A percentile compares a stretch with the other conserved stretches of the same genome.
Evolutionary conservation across 2,797 vertebrate genomes (phyloP).

Genomic region (Amblyopsis hoosieri): DNA sequence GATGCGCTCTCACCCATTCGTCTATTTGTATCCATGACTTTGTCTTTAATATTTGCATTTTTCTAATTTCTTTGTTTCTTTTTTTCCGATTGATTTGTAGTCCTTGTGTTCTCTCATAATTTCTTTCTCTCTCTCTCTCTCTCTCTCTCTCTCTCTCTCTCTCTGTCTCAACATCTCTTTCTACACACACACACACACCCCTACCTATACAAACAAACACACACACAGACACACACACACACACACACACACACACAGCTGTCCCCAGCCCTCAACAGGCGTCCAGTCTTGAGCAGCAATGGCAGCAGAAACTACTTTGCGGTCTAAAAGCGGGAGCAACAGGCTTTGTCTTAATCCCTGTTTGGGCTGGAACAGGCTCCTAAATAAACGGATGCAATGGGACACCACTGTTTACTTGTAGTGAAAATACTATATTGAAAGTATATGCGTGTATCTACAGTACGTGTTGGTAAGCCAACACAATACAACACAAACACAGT

Average conservation of each 20-base stretch:
- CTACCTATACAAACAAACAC: no score
- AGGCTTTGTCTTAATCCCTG: constrained; percentile 65
- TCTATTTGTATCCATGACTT: background rate
- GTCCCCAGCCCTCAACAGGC: constrained; percentile 38
- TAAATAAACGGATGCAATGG: constrained; percentile 65
- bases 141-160: background rate
- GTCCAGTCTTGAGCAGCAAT: constrained; percentile 29
- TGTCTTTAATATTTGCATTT: background rate
- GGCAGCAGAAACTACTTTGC: constrained; percentile 64
- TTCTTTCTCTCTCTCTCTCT: background rate
- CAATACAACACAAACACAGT: no score
- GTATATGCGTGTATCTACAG: no score
- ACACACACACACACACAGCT: constrained; percentile 35
- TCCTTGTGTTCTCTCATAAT: background rate
- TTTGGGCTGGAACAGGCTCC: constrained; percentile 62
- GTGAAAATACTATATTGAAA: constrained; percentile 23
- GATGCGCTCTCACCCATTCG: constrained; percentile 13
- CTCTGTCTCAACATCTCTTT: background rate
- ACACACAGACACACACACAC: constrained; percentile 1
- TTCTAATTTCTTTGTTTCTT: background rate
- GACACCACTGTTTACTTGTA: constrained; percentile 69
- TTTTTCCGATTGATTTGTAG: background rate
- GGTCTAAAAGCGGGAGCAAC: constrained; percentile 65
- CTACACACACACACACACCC: background rate
- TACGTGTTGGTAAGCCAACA: no score